A percentile compares a stretch with the other conserved stretches of the same genome.
Evolutionary conservation across 2,113 vertebrate genomes (phyloP).

Genomic region (Bufo gargarizans): DNA sequence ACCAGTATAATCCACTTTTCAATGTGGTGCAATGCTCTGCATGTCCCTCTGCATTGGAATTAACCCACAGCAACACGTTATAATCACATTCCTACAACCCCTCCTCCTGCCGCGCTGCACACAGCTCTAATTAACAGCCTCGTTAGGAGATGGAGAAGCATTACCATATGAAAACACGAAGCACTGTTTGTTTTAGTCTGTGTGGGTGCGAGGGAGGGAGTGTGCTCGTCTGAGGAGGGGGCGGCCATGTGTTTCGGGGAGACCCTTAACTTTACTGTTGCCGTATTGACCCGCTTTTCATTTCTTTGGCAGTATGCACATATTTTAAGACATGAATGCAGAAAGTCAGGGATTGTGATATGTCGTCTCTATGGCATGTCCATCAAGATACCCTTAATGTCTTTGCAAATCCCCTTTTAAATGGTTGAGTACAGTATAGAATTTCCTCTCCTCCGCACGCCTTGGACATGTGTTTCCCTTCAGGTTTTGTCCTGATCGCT

Average conservation of each 20-base stretch:
- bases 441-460: slow-evolving; percentile 11
- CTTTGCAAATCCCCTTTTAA: neutral
- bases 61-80: slow-evolving; percentile 51
- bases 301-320: neutral
- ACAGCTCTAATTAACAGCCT: slow-evolving; percentile 58
- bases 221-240: slow-evolving; percentile 49
- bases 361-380: neutral
- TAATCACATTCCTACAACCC: slow-evolving; percentile 28
- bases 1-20: slow-evolving; percentile 13
- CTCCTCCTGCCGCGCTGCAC: slow-evolving; percentile 48
- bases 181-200: slow-evolving; percentile 58
- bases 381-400: neutral
- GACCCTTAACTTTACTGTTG: slow-evolving; percentile 48
- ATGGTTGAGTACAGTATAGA: neutral
- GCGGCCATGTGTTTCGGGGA: slow-evolving; percentile 48
- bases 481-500: slow-evolving; percentile 35
- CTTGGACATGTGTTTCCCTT: slow-evolving; percentile 25
- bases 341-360: neutral
- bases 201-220: slow-evolving; percentile 56
- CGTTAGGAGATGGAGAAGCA: slow-evolving; percentile 55
- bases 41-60: slow-evolving; percentile 32
- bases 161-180: slow-evolving; percentile 58
- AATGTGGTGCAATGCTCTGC: slow-evolving; percentile 33
- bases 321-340: neutral
- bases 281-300: slow-evolving; percentile 1